Percentiles rank a stretch among this genome's conserved stretches.
phyloP scores from a whole-genome alignment of 2,113 vertebrate species.

The Furnarius figulus region DNA sequence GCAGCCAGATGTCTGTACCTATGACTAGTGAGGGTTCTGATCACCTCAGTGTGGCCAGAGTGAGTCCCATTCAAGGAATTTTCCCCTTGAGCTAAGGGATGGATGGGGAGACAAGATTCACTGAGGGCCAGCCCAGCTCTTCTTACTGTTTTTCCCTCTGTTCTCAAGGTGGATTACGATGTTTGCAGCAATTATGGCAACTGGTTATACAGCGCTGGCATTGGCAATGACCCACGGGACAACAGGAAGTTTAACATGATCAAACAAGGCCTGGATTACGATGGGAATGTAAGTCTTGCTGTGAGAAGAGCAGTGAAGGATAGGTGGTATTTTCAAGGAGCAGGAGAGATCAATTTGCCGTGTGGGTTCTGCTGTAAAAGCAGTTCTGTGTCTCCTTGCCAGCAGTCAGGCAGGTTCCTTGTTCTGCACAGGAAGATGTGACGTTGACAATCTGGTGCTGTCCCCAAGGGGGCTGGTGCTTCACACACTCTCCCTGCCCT shows the following conservation, averaged over 20 bases:
- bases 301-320: background rate
- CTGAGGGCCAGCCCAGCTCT: background rate
- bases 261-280: constrained; percentile 84
- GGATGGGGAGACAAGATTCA: background rate
- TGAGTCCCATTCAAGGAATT: background rate
- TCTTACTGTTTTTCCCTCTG: background rate
- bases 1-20: background rate
- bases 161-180: constrained; percentile 77
- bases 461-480: background rate
- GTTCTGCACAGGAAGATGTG: background rate
- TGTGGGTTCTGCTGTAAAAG: background rate
- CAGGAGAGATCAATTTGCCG: background rate
- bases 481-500: background rate
- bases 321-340: background rate
- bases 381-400: background rate
- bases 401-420: background rate
- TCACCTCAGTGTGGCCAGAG: background rate
- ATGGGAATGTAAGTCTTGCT: constrained; percentile 68
- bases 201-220: constrained; percentile 83
- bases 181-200: constrained; percentile 86
- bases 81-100: background rate
- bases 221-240: constrained; percentile 83
- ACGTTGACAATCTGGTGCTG: background rate
- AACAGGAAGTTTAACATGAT: constrained; percentile 86
- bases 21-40: background rate